phyloP scores from a whole-genome alignment of 23 tunicate species.

The Phallusia fumigata region DNA sequence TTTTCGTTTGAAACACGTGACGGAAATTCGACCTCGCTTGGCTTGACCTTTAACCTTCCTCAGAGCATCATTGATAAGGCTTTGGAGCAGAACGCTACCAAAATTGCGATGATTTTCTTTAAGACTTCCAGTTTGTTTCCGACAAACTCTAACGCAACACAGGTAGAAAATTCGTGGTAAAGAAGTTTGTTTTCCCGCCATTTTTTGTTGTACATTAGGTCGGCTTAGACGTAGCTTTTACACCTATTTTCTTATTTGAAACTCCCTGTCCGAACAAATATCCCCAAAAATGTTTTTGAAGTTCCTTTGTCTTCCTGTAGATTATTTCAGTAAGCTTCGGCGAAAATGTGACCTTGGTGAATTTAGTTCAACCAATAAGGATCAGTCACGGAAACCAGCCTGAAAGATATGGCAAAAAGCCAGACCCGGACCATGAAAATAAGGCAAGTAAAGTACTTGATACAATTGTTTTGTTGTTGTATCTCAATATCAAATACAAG shows the following conservation, averaged over 20 bases:
- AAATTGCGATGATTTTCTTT: not conserved
- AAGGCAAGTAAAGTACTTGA: not conserved
- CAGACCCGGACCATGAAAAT: not conserved
- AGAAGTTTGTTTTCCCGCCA: too few species aligned
- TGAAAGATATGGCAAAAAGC: conserved; percentile 1
- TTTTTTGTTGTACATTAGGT: too few species aligned
- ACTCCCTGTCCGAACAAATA: too few species aligned
- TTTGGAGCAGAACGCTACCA: not conserved
- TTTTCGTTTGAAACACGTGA: not conserved
- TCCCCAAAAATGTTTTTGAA: too few species aligned
- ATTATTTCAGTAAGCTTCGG: not conserved
- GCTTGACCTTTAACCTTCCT: not conserved
- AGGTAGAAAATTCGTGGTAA: too few species aligned
- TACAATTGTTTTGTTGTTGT: too few species aligned
- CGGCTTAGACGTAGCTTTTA: too few species aligned
- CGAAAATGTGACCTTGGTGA: not conserved
- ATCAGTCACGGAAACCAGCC: not conserved
- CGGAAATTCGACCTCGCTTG: not conserved
- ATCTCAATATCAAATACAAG: too few species aligned
- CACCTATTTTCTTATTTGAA: too few species aligned
- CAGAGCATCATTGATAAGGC: not conserved
- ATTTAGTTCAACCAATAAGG: not conserved
- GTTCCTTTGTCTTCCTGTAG: not conserved
- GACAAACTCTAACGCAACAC: not conserved
- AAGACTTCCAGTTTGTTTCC: not conserved